Conservation (phyloP, 2,797 vertebrate genomes). For the Catharus ustulatus region DNA sequence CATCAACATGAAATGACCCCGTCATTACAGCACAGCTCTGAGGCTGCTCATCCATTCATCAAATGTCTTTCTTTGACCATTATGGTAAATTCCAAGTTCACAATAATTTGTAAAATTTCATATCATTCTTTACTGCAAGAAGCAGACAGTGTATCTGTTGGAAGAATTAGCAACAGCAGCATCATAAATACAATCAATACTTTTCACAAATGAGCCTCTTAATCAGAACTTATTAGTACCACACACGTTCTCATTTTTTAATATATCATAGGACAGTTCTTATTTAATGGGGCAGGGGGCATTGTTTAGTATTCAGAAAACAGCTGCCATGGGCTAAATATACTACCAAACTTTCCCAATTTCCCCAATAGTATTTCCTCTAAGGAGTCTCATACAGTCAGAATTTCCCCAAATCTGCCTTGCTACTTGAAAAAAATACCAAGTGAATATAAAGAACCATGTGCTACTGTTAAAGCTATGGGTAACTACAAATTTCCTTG, state of each 20-base stretch:
- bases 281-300: not conserved
- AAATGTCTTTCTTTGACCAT: not conserved
- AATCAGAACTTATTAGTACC: not conserved
- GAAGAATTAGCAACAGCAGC: not conserved
- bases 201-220: not conserved
- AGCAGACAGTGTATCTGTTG: not conserved
- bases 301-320: not conserved
- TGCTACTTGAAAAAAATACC: not conserved
- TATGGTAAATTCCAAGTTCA: conserved; percentile 19
- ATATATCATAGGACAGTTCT: not conserved
- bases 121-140: not conserved
- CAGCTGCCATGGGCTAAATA: not conserved
- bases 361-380: not conserved
- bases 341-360: not conserved
- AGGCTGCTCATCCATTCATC: conserved; percentile 7
- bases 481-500: not conserved
- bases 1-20: not conserved
- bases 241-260: not conserved
- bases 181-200: not conserved
- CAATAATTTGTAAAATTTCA: not conserved
- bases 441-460: not conserved
- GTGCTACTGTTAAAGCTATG: not conserved
- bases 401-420: not conserved
- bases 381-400: not conserved
- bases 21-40: not conserved